Conservation (phyloP, 2,888 invertebrate genomes). For the Acanthacorydalis orientalis region DNA sequence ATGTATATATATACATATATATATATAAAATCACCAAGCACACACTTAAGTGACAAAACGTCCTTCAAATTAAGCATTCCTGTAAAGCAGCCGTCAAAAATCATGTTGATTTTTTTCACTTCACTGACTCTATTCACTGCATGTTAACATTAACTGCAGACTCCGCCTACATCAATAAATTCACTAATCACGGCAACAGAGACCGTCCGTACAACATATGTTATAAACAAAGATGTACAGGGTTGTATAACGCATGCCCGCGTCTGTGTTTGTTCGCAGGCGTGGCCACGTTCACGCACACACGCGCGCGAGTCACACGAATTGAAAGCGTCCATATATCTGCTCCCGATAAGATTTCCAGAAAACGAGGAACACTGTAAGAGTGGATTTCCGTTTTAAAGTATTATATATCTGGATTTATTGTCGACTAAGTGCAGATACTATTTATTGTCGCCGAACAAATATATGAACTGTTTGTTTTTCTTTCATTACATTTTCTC, state of each 20-base stretch:
- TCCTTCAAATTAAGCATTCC: too few species aligned
- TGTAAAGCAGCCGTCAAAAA: not conserved
- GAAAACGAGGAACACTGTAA: too few species aligned
- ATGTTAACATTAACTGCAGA: not conserved
- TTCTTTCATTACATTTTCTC: too few species aligned
- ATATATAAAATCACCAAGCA: too few species aligned
- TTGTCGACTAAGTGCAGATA: too few species aligned
- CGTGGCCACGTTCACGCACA: not conserved
- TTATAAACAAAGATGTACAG: not conserved
- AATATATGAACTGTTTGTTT: too few species aligned
- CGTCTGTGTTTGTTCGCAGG: not conserved
- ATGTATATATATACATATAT: too few species aligned
- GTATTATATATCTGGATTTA: too few species aligned
- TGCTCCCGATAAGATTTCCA: not conserved
- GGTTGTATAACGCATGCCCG: not conserved
- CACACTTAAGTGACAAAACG: too few species aligned
- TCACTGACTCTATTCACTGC: not conserved
- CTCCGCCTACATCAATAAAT: not conserved
- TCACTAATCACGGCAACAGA: not conserved
- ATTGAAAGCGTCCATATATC: not conserved
- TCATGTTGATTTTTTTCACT: not conserved
- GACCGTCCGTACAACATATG: not conserved
- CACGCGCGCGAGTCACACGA: not conserved
- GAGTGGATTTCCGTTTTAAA: too few species aligned
- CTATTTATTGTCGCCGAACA: too few species aligned